A percentile compares a stretch with the other conserved stretches of the same genome.
Evolutionary conservation across 2,888 invertebrate genomes (phyloP).

Genomic region (Baronia brevicornis): DNA sequence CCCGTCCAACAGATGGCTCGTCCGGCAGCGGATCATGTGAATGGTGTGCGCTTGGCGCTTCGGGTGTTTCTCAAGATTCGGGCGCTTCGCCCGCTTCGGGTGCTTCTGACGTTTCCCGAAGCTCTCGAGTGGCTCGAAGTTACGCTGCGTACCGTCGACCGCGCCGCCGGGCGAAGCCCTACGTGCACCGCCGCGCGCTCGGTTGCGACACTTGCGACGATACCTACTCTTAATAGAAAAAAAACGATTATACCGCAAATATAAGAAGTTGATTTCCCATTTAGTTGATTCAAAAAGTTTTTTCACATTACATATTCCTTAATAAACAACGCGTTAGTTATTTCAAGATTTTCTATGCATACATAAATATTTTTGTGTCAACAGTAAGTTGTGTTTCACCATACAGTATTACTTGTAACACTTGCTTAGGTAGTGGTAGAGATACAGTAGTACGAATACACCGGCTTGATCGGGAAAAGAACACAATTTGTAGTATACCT

Average conservation of each 20-base stretch:
- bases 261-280: slow-evolving; percentile 8
- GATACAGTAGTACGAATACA: too few relatives aligned
- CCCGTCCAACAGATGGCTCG: slow-evolving; percentile 45
- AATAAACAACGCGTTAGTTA: too few relatives aligned
- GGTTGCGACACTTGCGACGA: slow-evolving; percentile 20
- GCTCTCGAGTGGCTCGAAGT: slow-evolving; percentile 11
- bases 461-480: too few relatives aligned
- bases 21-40: slow-evolving; percentile 46
- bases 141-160: slow-evolving; percentile 22
- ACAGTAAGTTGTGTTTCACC: too few relatives aligned
- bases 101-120: slow-evolving; percentile 12
- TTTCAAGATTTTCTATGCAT: too few relatives aligned
- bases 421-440: too few relatives aligned
- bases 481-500: too few relatives aligned
- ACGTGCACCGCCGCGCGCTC: slow-evolving; percentile 10
- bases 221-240: slow-evolving; percentile 11
- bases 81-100: slow-evolving; percentile 22
- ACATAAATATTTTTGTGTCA: too few relatives aligned
- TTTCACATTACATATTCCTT: slow-evolving; percentile 8
- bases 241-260: slow-evolving; percentile 10
- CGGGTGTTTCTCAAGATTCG: slow-evolving; percentile 23
- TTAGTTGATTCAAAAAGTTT: slow-evolving; percentile 12
- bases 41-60: slow-evolving; percentile 44
- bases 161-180: slow-evolving; percentile 18
- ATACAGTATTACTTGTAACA: too few relatives aligned